A percentile compares a stretch with the other conserved stretches of the same genome.
These are phyloP conservation scores for Vireo altiloquus DNA, from an alignment of 2,113 vertebrate species.

Conservation along the genomic window DNA sequence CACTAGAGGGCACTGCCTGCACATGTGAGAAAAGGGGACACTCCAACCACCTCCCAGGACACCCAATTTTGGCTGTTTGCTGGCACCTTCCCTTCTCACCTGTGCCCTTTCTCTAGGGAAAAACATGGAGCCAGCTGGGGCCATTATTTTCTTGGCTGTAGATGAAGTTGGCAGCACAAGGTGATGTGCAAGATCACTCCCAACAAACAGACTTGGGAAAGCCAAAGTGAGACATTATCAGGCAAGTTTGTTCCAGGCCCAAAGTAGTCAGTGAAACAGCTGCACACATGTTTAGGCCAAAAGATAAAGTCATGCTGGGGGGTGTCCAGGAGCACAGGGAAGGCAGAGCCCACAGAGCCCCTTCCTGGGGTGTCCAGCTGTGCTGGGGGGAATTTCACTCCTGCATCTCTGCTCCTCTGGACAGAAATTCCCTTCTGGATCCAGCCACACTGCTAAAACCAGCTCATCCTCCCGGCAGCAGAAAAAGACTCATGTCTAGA, in stretches of 20 bases:
- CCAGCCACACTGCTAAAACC: background rate
- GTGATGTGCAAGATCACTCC: background rate
- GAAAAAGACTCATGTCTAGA: background rate
- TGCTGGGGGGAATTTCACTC: background rate
- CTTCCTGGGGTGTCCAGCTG: background rate
- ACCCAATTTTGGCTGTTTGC: background rate
- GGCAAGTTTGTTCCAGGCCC: background rate
- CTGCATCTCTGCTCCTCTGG: background rate
- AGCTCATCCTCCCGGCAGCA: background rate
- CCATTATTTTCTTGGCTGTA: background rate
- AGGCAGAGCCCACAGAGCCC: background rate
- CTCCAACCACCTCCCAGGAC: background rate
- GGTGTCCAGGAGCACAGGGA: background rate
- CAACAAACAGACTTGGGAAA: background rate
- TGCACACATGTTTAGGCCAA: accelerated
- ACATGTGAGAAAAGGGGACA: background rate
- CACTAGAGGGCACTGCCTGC: slow-evolving; percentile 76
- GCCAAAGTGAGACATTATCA: background rate
- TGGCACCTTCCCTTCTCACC: background rate
- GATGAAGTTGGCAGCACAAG: background rate
- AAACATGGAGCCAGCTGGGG: background rate
- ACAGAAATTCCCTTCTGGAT: background rate
- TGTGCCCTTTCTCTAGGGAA: background rate
- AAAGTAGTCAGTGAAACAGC: background rate
- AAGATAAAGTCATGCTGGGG: background rate